These are phyloP conservation scores for Myotis vivesi DNA, from an alignment of 2,797 vertebrate genomes.

Conservation along the genomic window DNA sequence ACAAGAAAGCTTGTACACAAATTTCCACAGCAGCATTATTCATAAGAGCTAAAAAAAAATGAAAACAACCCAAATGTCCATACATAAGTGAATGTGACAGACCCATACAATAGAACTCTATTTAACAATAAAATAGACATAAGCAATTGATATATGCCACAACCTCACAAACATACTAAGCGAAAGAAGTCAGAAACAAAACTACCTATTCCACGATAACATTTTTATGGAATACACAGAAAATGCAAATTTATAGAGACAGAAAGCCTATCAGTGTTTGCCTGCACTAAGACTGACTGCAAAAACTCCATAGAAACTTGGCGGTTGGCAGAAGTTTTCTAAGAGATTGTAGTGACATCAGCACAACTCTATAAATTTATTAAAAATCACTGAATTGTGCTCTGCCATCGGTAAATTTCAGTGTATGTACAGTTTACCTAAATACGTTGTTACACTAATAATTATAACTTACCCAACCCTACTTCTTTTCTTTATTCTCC, in stretches of 20 bases:
- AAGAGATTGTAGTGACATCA: background rate
- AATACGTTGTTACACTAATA: background rate
- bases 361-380: background rate
- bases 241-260: background rate
- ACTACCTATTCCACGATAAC: background rate
- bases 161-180: background rate
- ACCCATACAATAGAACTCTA: background rate
- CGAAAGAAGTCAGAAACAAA: background rate
- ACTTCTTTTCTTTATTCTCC: background rate
- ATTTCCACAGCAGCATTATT: background rate
- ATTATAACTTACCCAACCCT: background rate
- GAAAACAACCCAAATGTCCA: background rate
- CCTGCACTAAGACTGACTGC: background rate
- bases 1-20: background rate
- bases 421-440: background rate
- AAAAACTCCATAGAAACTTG: background rate
- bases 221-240: background rate
- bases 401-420: background rate
- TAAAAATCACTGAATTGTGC: background rate
- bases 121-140: background rate
- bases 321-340: background rate
- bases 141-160: background rate
- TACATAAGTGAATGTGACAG: background rate
- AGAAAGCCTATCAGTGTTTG: background rate
- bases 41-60: background rate